Conservation (phyloP, 2,113 vertebrate genomes). For the Microcebus ravelobensis region DNA sequence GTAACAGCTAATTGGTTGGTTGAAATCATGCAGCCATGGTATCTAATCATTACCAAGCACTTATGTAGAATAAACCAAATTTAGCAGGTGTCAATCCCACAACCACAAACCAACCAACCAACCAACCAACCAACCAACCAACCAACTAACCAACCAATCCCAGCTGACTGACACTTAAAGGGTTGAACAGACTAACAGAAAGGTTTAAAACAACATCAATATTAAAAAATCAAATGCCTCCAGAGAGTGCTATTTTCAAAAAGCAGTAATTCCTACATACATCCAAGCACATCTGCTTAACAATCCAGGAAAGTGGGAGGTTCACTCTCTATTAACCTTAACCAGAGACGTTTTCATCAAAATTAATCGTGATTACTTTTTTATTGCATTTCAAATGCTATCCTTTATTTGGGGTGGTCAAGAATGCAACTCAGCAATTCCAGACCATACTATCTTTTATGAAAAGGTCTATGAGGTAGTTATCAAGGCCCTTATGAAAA, state of each 20-base stretch:
- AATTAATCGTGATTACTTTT: constrained; percentile 78
- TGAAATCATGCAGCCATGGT: constrained; percentile 12
- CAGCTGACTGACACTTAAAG: not conserved
- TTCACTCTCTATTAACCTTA: constrained; percentile 73
- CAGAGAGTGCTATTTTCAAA: constrained; percentile 53
- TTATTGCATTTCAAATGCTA: constrained; percentile 75
- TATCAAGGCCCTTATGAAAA: constrained; percentile 70
- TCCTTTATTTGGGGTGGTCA: constrained; percentile 78
- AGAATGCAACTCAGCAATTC: constrained; percentile 78
- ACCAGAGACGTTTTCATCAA: constrained; percentile 76
- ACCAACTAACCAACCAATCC: not conserved
- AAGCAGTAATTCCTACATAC: constrained; percentile 57
- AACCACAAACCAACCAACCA: not conserved
- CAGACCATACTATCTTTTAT: constrained; percentile 76
- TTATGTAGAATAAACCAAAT: not conserved
- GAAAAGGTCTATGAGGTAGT: constrained; percentile 64
- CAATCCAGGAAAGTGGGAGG: constrained; percentile 72
- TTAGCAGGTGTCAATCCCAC: not conserved
- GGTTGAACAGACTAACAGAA: not conserved
- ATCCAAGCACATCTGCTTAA: constrained; percentile 61
- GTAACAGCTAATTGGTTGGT: not conserved
- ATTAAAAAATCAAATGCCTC: constrained; percentile 41
- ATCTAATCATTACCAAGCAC: not conserved
- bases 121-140: not conserved
- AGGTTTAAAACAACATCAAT: constrained; percentile 31